Evolutionary conservation across 2,113 vertebrate species (phyloP).

Genomic region (Neolamprologus brichardi): DNA sequence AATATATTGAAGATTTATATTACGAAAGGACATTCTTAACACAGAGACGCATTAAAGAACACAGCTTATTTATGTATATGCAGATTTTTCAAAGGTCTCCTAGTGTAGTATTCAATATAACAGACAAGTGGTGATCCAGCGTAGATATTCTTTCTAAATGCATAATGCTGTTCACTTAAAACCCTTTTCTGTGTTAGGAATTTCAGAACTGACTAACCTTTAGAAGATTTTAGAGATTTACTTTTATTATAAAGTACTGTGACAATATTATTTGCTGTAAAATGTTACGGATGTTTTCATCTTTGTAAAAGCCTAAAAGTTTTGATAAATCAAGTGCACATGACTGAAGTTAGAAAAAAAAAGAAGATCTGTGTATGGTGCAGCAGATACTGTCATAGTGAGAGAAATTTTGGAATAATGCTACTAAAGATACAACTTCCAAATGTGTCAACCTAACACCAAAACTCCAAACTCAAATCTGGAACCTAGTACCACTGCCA

Average conservation of each 20-base stretch:
- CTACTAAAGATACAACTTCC: background rate
- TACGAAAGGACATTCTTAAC: background rate
- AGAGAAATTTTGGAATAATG: background rate
- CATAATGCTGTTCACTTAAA: background rate
- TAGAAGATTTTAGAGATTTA: background rate
- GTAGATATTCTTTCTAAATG: background rate
- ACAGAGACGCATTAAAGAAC: background rate
- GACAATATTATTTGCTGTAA: background rate
- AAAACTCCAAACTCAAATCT: background rate
- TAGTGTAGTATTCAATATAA: background rate
- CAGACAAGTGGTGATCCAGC: background rate
- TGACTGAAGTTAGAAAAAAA: fast-evolving
- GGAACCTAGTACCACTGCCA: background rate
- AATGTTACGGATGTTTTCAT: background rate
- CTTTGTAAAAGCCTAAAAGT: background rate
- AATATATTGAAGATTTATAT: slow-evolving; percentile 12
- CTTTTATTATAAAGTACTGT: background rate
- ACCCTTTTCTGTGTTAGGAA: background rate
- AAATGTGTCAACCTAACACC: background rate
- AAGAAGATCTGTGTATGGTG: background rate
- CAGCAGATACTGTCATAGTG: background rate
- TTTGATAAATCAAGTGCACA: background rate
- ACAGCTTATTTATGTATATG: background rate
- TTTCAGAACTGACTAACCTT: background rate
- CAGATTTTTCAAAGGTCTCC: slow-evolving; percentile 11